Evolutionary conservation across 1,140 invertebrate species (phyloP), one percentile per base, ranked within the genome.

Genomic region (Eubasilissa regina): DNA sequence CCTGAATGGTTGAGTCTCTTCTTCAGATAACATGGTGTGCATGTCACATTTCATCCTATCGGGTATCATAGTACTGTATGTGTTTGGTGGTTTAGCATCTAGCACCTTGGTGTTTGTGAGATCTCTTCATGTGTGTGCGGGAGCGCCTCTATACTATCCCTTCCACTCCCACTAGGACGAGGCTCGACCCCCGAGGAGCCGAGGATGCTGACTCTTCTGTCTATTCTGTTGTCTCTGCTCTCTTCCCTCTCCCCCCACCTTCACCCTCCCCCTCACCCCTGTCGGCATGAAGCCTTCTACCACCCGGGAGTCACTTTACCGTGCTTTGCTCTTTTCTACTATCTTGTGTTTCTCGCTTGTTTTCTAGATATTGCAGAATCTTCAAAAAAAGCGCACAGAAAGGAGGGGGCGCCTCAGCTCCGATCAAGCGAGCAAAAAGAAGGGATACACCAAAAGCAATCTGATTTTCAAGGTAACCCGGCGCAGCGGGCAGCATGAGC

Each of bases 281-380:
- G 56, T 25, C 70, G 58, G 70, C 62, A 55, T 64, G 73, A 75
- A 58, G 55, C 56, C 74, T 58, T 58, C 70, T 84, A 84, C 84
- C 83, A 80, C 81, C 78, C 77, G 78, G 77, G 78, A 80, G 58
- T 55, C 81, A 80, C 81, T 83, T 13, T 83, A 84, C 85, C 83
- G 84, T 83, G 85, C 86, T 85, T 87, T 86, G 86, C 87, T 91
- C 90, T 91, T 85, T 89, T 90, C 90, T 92, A 92, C 90, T 92
- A 92, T 90, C 90, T 91, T 90, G 90, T 92, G 90, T 91, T 92
- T 91, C 93, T 94, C 93, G 93, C 93, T 94, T 93, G 91, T 91
- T 94, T 95, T 95, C 94, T 96, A 97, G 95, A 96, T 96, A 94
- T 96, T 97, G 94, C 95, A 96, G 95, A 96, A 96, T 93, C 94